Percentiles rank a stretch among this genome's conserved stretches.
Evolutionary conservation across 2,797 vertebrate species (phyloP).

Genomic region (Gadopsis marmoratus): DNA sequence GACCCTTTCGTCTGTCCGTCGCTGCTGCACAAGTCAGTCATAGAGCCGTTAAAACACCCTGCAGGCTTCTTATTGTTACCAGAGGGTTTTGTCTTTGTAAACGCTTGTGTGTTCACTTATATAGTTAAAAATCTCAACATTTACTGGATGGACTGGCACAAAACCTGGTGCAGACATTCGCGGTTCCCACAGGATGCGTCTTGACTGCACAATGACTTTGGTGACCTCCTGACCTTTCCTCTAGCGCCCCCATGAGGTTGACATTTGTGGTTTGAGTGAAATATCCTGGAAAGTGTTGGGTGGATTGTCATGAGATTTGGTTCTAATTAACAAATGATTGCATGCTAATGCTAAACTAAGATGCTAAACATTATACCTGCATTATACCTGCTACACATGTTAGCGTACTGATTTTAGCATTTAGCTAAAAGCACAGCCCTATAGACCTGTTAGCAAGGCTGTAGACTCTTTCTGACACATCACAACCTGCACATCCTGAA

Average conservation of each 20-base stretch:
- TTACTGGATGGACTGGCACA: not conserved
- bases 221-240: not conserved
- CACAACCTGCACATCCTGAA: too few species aligned
- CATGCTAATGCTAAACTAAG: too few species aligned
- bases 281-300: not conserved
- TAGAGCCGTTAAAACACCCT: slow-evolving; percentile 11
- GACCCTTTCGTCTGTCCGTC: slow-evolving; percentile 1
- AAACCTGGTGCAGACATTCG: not conserved
- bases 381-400: not conserved
- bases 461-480: too few species aligned
- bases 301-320: not conserved
- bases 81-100: not conserved
- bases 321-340: too few species aligned
- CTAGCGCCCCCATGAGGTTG: not conserved
- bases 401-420: not conserved
- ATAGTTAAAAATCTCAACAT: not conserved
- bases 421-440: too few species aligned
- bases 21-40: slow-evolving; percentile 6
- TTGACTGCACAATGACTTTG: not conserved
- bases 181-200: too few species aligned
- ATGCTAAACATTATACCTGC: too few species aligned
- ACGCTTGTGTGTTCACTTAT: not conserved
- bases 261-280: not conserved
- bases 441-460: too few species aligned
- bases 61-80: not conserved